phyloP scores from a whole-genome alignment of 2,888 invertebrate species.

The Sphaerophoria taeniata region DNA sequence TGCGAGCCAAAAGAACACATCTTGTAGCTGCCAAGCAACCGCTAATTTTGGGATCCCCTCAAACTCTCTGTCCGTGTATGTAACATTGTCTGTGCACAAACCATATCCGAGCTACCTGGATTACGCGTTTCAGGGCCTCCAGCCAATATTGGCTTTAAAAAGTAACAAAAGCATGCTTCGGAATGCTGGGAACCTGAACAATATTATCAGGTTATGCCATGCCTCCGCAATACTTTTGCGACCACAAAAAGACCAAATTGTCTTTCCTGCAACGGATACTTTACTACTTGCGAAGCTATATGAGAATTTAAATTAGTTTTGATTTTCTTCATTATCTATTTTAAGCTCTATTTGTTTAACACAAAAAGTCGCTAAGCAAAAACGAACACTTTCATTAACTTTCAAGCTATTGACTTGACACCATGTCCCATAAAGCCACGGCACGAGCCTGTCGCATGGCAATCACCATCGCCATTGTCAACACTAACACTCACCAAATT shows the following conservation, averaged over 20 bases:
- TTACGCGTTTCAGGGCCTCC: constrained; percentile 67
- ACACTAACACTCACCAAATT: constrained; percentile 24
- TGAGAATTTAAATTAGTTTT: constrained; percentile 44
- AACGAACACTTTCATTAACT: constrained; percentile 47
- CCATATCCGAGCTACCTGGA: constrained; percentile 59
- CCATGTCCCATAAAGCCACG: constrained; percentile 36
- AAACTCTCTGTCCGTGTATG: constrained; percentile 10
- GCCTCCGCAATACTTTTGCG: constrained; percentile 43
- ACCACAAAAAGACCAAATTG: constrained; percentile 38
- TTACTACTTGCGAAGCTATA: constrained; percentile 25
- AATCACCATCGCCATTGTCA: constrained; percentile 24
- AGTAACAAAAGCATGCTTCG: constrained; percentile 30
- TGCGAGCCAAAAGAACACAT: constrained; percentile 39
- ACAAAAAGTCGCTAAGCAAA: constrained; percentile 7
- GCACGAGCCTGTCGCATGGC: constrained; percentile 68
- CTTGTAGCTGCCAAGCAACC: constrained; percentile 53
- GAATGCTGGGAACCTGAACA: constrained; percentile 69
- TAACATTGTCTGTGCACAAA: not conserved
- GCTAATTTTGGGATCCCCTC: constrained; percentile 61
- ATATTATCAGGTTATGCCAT: constrained; percentile 57
- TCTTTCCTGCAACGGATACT: not conserved
- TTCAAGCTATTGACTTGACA: constrained; percentile 59
- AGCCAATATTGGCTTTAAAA: constrained; percentile 26
- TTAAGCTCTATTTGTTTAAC: not conserved
- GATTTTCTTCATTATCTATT: not conserved